A percentile compares a stretch with the other conserved stretches of the same genome.
phyloP scores from a whole-genome alignment of 2,797 vertebrate genomes.

The Lacerta bilineata region DNA sequence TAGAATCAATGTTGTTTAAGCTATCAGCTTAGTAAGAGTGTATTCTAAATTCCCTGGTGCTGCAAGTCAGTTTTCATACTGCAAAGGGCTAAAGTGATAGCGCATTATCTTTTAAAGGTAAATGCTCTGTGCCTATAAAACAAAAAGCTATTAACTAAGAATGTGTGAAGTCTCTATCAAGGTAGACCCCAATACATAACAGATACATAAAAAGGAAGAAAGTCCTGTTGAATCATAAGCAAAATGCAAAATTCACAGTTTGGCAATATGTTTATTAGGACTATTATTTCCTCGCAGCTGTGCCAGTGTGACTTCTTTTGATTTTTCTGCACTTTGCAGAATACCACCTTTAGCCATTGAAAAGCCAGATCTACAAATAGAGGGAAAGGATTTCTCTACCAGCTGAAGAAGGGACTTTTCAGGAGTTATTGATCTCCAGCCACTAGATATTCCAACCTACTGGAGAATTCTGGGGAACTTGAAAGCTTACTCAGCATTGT shows the following conservation, averaged over 20 bases:
- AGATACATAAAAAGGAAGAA: no score
- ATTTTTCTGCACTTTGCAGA: neutral
- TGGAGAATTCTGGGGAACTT: neutral
- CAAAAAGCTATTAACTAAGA: neutral
- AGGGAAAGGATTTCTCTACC: neutral
- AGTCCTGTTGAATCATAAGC: no score
- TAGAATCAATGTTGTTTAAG: slow-evolving; percentile 6
- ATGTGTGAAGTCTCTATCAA: slow-evolving; percentile 11
- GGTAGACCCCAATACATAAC: neutral
- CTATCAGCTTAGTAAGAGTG: slow-evolving; percentile 27
- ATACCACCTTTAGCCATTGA: neutral
- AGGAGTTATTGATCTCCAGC: neutral
- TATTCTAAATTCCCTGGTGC: slow-evolving; percentile 3
- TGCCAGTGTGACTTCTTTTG: neutral
- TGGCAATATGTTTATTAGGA: no score
- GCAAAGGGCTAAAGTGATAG: neutral
- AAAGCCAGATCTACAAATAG: neutral
- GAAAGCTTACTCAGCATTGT: neutral
- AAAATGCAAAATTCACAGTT: no score
- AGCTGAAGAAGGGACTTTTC: neutral
- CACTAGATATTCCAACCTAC: neutral
- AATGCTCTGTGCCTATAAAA: neutral
- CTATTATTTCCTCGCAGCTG: neutral
- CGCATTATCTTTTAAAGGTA: neutral
- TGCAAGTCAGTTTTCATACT: neutral